Conservation (phyloP, 2,113 vertebrate genomes). For the Hippoglossus stenolepis region DNA sequence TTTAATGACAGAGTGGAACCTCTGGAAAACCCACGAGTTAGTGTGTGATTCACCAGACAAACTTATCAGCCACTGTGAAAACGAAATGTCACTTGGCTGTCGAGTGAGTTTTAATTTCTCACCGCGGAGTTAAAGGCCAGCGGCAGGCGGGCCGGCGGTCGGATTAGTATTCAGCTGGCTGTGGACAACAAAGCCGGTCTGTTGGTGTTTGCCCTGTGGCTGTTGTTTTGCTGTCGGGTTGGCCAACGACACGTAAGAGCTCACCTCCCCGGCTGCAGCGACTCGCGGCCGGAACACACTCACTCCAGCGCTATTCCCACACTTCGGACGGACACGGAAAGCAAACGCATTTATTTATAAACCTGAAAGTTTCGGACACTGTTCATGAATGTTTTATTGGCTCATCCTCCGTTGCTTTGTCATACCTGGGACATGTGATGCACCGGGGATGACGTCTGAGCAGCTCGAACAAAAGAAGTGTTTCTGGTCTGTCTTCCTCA, state of each 20-base stretch:
- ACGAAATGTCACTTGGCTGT: constrained; percentile 44
- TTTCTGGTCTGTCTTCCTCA: too few species aligned
- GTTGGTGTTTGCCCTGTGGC: constrained; percentile 68
- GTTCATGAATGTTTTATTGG: background rate
- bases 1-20: too few species aligned
- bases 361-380: background rate
- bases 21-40: too few species aligned
- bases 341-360: too few species aligned
- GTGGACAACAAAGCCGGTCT: constrained; percentile 43
- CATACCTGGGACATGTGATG: too few species aligned
- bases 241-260: constrained; percentile 50
- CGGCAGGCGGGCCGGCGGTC: constrained; percentile 1
- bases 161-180: constrained; percentile 68
- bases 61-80: constrained; percentile 33
- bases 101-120: constrained; percentile 53
- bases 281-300: constrained; percentile 32
- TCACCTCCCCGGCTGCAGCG: constrained; percentile 48
- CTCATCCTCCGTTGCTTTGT: background rate
- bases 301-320: background rate
- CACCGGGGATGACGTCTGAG: too few species aligned
- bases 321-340: background rate
- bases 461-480: too few species aligned
- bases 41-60: background rate
- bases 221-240: constrained; percentile 69
- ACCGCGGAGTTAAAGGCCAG: constrained; percentile 28